A percentile compares a stretch with the other conserved stretches of the same genome.
These are phyloP conservation scores for Eucera pruinosa DNA, from an alignment of 2,888 invertebrate species.

Conservation along the genomic window DNA sequence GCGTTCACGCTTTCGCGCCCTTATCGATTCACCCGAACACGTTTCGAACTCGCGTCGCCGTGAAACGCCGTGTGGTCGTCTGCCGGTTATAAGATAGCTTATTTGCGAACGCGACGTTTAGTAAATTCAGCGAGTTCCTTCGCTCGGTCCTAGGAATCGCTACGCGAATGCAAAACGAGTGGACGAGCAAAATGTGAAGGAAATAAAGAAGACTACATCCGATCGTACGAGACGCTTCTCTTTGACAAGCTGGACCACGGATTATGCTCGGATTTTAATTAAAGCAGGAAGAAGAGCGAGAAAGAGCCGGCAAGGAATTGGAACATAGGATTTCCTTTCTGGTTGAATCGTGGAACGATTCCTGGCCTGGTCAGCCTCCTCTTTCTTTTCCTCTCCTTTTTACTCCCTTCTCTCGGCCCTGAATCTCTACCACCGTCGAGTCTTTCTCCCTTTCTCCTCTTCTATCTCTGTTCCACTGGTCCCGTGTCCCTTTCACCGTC, in stretches of 20 bases:
- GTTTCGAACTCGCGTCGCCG: neutral
- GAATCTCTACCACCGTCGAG: neutral
- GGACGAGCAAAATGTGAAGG: conserved; percentile 4
- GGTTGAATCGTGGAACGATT: conserved; percentile 75
- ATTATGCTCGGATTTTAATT: conserved; percentile 76
- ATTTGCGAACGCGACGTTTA: conserved; percentile 20
- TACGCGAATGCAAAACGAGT: neutral
- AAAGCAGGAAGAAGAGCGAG: conserved; percentile 75
- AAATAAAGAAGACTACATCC: conserved; percentile 47
- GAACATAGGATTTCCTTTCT: conserved; percentile 74
- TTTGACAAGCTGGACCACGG: conserved; percentile 44
- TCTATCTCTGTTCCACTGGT: conserved; percentile 15
- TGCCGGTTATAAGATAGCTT: conserved; percentile 11
- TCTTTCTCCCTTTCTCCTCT: conserved; percentile 15
- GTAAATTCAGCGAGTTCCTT: conserved; percentile 16
- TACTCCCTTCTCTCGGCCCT: conserved; percentile 38
- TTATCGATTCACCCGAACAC: conserved; percentile 19
- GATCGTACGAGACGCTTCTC: conserved; percentile 30
- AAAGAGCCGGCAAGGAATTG: conserved; percentile 75
- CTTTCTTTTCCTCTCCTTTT: conserved; percentile 50
- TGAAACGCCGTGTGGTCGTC: conserved; percentile 9
- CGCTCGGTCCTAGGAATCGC: neutral
- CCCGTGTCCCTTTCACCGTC: conserved; percentile 23
- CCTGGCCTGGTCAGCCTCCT: conserved; percentile 49
- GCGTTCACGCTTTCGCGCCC: conserved; percentile 15